Conservation (phyloP, 2,888 invertebrate species). For the Phyto melanocephala region DNA sequence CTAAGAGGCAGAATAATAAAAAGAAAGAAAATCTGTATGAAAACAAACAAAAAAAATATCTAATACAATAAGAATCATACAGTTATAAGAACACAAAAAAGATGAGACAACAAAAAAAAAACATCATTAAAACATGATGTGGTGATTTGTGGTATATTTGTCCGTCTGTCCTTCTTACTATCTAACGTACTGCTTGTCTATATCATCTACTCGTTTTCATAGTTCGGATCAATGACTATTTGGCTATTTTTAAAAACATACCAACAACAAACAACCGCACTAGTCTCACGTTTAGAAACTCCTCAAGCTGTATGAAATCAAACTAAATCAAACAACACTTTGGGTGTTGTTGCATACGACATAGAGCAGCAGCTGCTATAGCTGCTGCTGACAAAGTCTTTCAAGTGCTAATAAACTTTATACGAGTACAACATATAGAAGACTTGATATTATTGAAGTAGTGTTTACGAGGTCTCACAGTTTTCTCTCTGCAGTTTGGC, state of each 20-base stretch:
- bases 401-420: slow-evolving; percentile 56
- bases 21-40: background rate
- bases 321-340: slow-evolving; percentile 39
- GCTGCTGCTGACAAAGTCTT: slow-evolving; percentile 1
- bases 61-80: slow-evolving; percentile 31
- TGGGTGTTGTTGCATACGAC: background rate
- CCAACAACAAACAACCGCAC: background rate
- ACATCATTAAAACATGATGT: slow-evolving; percentile 28
- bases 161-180: background rate
- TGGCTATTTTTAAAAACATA: slow-evolving; percentile 55
- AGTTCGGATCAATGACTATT: slow-evolving; percentile 54
- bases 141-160: background rate
- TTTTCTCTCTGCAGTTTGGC: slow-evolving; percentile 1
- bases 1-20: slow-evolving; percentile 17
- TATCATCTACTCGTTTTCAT: slow-evolving; percentile 40
- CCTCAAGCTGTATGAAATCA: slow-evolving; percentile 35
- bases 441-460: slow-evolving; percentile 32
- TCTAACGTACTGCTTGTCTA: too few species aligned
- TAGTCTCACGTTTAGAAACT: slow-evolving; percentile 23
- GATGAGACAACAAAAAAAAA: background rate
- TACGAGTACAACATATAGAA: too few species aligned
- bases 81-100: background rate
- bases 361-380: background rate
- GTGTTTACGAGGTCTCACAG: background rate
- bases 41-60: too few species aligned